A percentile compares a stretch with the other conserved stretches of the same genome.
Conservation (phyloP, 2,113 vertebrate genomes). For the Catharus minimus region DNA sequence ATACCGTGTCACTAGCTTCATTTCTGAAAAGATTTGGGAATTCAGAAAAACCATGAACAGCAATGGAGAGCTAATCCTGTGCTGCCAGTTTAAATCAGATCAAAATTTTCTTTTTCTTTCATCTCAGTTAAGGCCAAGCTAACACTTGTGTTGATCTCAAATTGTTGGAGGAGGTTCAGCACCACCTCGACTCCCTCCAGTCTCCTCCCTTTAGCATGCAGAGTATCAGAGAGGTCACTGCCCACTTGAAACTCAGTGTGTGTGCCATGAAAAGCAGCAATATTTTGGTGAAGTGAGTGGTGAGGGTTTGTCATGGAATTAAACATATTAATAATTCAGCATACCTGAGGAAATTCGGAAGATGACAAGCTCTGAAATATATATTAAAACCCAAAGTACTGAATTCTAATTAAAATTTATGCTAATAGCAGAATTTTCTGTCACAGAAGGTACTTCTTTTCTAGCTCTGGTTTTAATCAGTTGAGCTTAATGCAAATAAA, state of each 20-base stretch:
- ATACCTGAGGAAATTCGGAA: constrained; percentile 31
- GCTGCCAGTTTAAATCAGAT: constrained; percentile 70
- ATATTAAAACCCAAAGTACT: constrained; percentile 36
- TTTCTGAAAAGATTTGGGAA: constrained; percentile 46
- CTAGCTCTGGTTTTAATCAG: constrained; percentile 10
- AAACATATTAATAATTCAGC: constrained; percentile 48
- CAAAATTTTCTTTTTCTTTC: constrained; percentile 39
- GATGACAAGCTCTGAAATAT: constrained; percentile 21
- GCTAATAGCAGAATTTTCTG: constrained; percentile 29
- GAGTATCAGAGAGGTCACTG: neutral
- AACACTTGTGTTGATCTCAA: constrained; percentile 47
- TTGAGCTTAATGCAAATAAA: neutral
- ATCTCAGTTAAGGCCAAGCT: constrained; percentile 50
- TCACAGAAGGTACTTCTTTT: neutral
- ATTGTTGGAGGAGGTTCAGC: constrained; percentile 32
- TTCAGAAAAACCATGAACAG: neutral
- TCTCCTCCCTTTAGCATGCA: neutral
- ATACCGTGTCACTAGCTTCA: constrained; percentile 38
- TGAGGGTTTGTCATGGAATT: constrained; percentile 34
- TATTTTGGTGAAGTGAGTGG: neutral
- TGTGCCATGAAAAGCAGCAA: neutral
- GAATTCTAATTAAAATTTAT: constrained; percentile 39
- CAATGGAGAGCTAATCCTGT: constrained; percentile 59
- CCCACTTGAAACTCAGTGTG: neutral
- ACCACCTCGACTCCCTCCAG: neutral